Evolutionary conservation across 2,888 invertebrate species (phyloP).

Genomic region (Orchestes rusci): DNA sequence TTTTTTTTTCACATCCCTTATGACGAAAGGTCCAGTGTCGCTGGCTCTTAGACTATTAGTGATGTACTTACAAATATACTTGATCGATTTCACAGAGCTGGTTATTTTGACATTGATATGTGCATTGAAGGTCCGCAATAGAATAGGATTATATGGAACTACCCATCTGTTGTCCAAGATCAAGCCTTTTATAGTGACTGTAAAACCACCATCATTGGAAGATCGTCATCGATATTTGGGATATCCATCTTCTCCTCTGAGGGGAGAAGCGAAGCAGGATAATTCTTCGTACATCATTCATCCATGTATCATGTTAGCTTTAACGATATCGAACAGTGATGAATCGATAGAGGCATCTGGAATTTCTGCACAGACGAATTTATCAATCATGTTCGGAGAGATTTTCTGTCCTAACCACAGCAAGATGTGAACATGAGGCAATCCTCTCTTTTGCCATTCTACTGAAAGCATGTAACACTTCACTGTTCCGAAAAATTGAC

Average conservation of each 20-base stretch:
- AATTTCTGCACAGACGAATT: conserved; percentile 10
- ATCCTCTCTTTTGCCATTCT: conserved; percentile 11
- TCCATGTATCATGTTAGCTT: conserved; percentile 17
- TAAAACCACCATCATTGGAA: conserved; percentile 2
- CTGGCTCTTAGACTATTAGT: conserved; percentile 8
- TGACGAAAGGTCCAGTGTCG: too few species aligned
- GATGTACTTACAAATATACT: conserved; percentile 14
- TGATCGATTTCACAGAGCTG: conserved; percentile 7
- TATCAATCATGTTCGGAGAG: conserved; percentile 3
- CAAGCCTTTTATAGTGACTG: background rate
- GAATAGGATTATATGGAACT: conserved; percentile 16
- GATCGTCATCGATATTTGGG: conserved; percentile 2
- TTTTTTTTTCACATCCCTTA: too few species aligned
- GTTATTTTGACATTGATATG: conserved; percentile 18
- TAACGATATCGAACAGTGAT: conserved; percentile 5
- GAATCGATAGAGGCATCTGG: conserved; percentile 6
- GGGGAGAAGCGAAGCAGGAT: too few species aligned
- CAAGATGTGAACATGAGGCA: conserved; percentile 13
- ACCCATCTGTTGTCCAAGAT: conserved; percentile 19
- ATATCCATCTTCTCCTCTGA: conserved; percentile 12
- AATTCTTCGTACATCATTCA: too few species aligned
- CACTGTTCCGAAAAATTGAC: background rate
- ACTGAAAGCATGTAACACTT: conserved; percentile 1
- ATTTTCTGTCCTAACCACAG: conserved; percentile 3
- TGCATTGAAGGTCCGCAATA: conserved; percentile 13